phyloP scores from a whole-genome alignment of 2,113 vertebrate species.

The Chaetodon auriga region DNA sequence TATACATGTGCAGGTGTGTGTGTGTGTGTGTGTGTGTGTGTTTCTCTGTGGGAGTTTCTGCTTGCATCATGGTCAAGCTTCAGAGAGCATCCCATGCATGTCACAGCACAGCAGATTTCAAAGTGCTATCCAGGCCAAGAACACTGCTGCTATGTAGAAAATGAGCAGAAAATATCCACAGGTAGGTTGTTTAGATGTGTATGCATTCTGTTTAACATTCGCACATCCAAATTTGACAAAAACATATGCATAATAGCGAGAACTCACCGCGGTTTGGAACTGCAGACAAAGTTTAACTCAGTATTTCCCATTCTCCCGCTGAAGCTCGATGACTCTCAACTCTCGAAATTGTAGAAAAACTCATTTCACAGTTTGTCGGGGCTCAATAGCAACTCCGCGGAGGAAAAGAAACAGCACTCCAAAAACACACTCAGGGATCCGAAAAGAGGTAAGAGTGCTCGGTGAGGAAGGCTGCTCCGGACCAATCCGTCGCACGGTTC shows the following conservation, averaged over 20 bases:
- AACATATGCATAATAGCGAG: not conserved
- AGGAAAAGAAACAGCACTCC: constrained; percentile 15
- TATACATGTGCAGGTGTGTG: not conserved
- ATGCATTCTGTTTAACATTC: not conserved
- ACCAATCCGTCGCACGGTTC: constrained; percentile 61
- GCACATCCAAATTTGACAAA: not conserved
- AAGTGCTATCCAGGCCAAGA: constrained; percentile 15
- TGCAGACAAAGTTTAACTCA: constrained; percentile 76
- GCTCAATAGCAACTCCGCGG: constrained; percentile 46
- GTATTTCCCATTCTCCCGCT: constrained; percentile 73
- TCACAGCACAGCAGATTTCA: constrained; percentile 39
- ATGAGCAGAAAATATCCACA: not conserved
- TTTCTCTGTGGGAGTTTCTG: constrained; percentile 6
- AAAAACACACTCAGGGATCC: constrained; percentile 34
- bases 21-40: not conserved
- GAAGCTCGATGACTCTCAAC: constrained; percentile 45
- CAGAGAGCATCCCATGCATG: constrained; percentile 23
- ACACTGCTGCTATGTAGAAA: not conserved
- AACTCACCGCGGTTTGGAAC: constrained; percentile 81
- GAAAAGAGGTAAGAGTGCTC: constrained; percentile 29
- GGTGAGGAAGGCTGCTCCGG: constrained; percentile 40
- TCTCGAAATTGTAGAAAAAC: constrained; percentile 38
- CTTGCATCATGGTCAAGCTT: constrained; percentile 19
- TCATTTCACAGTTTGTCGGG: constrained; percentile 69
- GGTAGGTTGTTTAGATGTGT: not conserved